Evolutionary conservation across 2,797 vertebrate species (phyloP), one percentile per base, ranked within the genome.

Genomic region (Ficedula albicollis): DNA sequence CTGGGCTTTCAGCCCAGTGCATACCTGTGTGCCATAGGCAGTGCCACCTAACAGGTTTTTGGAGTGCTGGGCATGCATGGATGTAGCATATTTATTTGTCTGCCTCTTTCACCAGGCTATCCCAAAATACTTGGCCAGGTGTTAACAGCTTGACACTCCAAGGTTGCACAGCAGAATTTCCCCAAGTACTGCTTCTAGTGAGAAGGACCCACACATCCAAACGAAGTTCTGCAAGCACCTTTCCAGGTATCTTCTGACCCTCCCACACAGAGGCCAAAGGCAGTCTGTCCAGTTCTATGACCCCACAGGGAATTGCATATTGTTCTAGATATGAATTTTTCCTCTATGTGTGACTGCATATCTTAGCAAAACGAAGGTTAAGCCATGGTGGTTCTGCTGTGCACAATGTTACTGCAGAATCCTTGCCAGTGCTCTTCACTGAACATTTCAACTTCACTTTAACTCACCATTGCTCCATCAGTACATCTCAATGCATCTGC

Each of bases 401-500:
- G 49, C 29, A 41, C 29, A 16, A 0, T 13, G 44, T 38, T 73
- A 80, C 12, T 3, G 32, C 13, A 52, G 39, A 81, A 55, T 22
- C 69, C 66, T 86, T 78, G 83, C 59, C 63, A 81, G 58, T 2
- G 1, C 44, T 67, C 63, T 56, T 58, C 73, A 70, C 22, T 16
- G 27, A 92, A 76, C 43, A 49, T 39, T 90, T 73, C 56, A 54
- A 10, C 67, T 84, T 79, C 54, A 44, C 51, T 84, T 87, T 67
- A 94, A 94, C 63, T 83, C 49, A 77, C 41, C 83, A 34, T 5
- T 76, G 73, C 41, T 91, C 91, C 79, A 80, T 72, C 79, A 76
- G 87, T 54, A 76, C 39, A 73, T 89, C 70, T 30, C 82, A 73
- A 48, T 43, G 66, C 63, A 76, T 75, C 58, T 88, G 83, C 51